Evolutionary conservation across 1,140 invertebrate species (phyloP), one percentile per base, ranked within the genome.

Genomic region (Potamilus streckersoni): DNA sequence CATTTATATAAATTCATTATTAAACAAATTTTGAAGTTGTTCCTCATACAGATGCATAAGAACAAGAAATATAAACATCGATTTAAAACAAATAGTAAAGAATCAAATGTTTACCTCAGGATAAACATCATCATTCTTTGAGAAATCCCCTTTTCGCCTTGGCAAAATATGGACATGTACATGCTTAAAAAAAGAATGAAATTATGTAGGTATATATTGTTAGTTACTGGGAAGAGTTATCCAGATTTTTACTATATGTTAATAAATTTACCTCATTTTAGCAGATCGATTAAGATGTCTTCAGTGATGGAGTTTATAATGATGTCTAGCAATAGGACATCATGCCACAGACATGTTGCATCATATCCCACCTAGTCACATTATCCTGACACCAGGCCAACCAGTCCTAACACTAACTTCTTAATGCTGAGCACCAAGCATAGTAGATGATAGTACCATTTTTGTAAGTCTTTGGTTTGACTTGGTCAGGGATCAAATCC

Each of bases 101-200:
- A 72, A 78, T 38, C 20, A 69, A 60, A 73, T 38, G 20, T 64
- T 79, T 84, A 91, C 90, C 81, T 89, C 91, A 64, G 92, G 84
- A 89, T 96, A 96, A 80, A 97, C 93, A 64, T 95, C 92, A 89
- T 97, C 91, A 87, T 96, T 96, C 60, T 93, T 89, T 62, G 91
- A 90, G 86, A 96, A 96, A 89, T 97, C 96, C 1, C 93, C 93
- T 58, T 89, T 79, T 79, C 92, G 93, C 69, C 95, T 90, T 1
- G 96, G 96, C 85, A 97, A 90, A 73, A 97, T 92, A 87, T 97
- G 96, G 74, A 95, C 94, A 90, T 97, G 96, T 0, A 97, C 92
- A 90, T 97, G 96, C 92, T 95, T 87, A 55, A 91, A 90, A 79
- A 69, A 56, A 82, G 66, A 71, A 72, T 78, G 61, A 76, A 23